Base-by-base conservation (phyloP, 2,888 invertebrate genomes). In the Zygogramma bicolorata region DNA sequence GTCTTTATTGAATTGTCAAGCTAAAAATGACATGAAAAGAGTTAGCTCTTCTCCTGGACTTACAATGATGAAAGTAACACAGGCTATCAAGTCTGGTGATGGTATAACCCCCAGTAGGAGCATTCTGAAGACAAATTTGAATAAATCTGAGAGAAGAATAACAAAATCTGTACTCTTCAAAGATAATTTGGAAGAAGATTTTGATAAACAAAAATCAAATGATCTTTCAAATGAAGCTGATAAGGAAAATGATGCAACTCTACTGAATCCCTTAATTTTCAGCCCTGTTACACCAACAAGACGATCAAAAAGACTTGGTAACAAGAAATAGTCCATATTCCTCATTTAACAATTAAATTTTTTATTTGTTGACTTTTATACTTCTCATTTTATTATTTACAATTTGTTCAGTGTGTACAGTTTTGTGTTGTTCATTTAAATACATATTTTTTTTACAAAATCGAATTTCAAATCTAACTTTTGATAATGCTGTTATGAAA, bases 41-140 rank as follows among this genome's bases (percentile, higher is more conserved):
- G 66, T 74, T 0, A 77, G 77, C 22, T 79, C 79, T 60, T 83
- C 82, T 1, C 83, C 84, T 0, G 83, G 84, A 15, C 74, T 84
- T 38, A 77, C 77, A 7, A 81, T 84, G 77, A 80, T 83, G 79
- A 84, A 80, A 68, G 71, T 82, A 2, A 71, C 82, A 0, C 82
- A 81, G 29, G 66, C 77, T 3, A 81, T 81, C 25, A 82, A 81
- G 71, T 62, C 63, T 34, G 73, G 79, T 18, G 74, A 78, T 59
- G 79, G 80, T 22, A 20, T 79, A 42, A 83, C 82, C 13, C 84
- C 82, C 13, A 75, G 63, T 22, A 83, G 76, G 72, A 80, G 83
- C 46, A 84, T 84, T 65, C 75, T 84, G 49, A 83, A 82, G 67
- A 71, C 70, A 15, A 77, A 80, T 60, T 34, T 20, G 22, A 58